Conservation (phyloP, 2,797 vertebrate species). For the Dromococcyx pavoninus region DNA sequence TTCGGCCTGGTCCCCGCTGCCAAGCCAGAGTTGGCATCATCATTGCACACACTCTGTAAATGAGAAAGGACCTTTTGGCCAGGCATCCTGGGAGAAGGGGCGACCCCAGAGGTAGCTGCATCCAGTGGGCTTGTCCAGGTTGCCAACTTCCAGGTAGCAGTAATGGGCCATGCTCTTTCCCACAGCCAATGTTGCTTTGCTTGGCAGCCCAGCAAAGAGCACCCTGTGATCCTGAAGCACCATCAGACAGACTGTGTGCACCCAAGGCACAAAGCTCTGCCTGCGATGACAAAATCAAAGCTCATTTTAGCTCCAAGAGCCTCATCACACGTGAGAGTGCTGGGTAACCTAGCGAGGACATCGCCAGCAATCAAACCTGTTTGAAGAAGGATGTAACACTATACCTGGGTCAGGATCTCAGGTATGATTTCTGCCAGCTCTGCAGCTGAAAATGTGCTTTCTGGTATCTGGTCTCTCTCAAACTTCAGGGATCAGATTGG, state of each 20-base stretch:
- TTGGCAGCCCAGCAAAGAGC: not conserved
- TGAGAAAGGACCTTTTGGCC: not conserved
- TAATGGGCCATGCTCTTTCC: not conserved
- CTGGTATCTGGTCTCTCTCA: constrained; percentile 64
- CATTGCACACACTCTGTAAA: fast-evolving
- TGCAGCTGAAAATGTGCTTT: constrained; percentile 29
- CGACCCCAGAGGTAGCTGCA: not conserved
- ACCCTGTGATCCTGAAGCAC: fast-evolving
- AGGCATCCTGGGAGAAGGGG: fast-evolving
- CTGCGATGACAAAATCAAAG: not conserved
- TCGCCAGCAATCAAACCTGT: not conserved
- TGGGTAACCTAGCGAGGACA: not conserved
- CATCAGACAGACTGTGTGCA: not conserved
- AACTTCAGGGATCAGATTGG: constrained; percentile 45
- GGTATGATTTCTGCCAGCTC: constrained; percentile 49
- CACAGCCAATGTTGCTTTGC: fast-evolving
- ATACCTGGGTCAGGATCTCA: constrained; percentile 45
- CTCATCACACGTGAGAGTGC: not conserved
- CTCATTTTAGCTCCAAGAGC: not conserved
- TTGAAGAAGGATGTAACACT: fast-evolving
- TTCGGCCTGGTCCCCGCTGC: not conserved
- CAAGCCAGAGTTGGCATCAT: fast-evolving
- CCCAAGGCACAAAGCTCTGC: not conserved
- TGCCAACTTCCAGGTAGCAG: not conserved
- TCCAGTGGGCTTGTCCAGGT: too few relatives aligned